Evolutionary conservation across 2,797 vertebrate species (phyloP).

Genomic region (Schizopygopsis pylzovi): DNA sequence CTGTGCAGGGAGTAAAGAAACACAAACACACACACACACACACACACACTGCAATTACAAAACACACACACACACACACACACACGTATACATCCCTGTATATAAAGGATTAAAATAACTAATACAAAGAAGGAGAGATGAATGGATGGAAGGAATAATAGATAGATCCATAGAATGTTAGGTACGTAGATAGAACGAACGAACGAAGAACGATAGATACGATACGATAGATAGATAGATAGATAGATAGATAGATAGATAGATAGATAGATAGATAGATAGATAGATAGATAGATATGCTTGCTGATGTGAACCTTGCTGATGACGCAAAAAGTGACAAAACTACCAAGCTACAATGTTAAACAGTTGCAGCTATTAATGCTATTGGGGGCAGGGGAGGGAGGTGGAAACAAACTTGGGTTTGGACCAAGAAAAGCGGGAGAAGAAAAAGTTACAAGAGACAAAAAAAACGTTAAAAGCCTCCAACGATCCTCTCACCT

Average conservation of each 20-base stretch:
- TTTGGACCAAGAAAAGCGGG: slow-evolving; percentile 22
- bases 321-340: neutral
- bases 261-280: too few species aligned
- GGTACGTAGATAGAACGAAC: too few species aligned
- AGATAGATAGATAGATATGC: neutral
- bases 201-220: too few species aligned
- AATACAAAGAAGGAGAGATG: neutral
- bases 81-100: neutral
- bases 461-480: slow-evolving; percentile 44
- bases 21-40: neutral
- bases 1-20: neutral
- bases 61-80: neutral
- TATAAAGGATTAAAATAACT: neutral
- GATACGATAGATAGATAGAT: too few species aligned
- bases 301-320: neutral
- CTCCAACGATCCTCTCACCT: slow-evolving; percentile 69
- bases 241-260: too few species aligned
- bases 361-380: neutral
- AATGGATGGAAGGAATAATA: neutral
- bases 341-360: neutral
- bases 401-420: neutral
- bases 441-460: slow-evolving; percentile 43
- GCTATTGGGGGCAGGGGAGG: neutral
- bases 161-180: too few species aligned
- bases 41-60: too few species aligned